A percentile compares a stretch with the other conserved stretches of the same genome.
These are phyloP conservation scores for Craterocephalus amniculus DNA, from an alignment of 2,797 vertebrate species.

Conservation along the genomic window DNA sequence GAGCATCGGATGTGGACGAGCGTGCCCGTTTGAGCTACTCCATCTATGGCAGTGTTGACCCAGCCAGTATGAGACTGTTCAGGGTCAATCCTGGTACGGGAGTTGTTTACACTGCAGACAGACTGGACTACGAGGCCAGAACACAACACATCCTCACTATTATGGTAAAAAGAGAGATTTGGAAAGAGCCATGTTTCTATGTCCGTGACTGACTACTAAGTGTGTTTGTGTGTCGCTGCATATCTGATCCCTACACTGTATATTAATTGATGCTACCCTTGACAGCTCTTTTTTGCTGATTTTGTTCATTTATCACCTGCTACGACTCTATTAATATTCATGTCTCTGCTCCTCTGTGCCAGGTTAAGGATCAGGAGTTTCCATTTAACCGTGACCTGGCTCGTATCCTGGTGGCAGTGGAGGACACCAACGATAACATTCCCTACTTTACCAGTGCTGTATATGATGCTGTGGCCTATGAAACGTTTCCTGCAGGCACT, in stretches of 20 bases:
- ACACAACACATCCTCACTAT: slow-evolving; percentile 93
- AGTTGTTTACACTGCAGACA: slow-evolving; percentile 87
- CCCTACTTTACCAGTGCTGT: slow-evolving; percentile 92
- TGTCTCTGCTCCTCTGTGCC: slow-evolving; percentile 40
- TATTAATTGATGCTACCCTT: slow-evolving; percentile 30
- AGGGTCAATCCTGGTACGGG: slow-evolving; percentile 92
- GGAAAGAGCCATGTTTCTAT: slow-evolving; percentile 4
- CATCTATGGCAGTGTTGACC: slow-evolving; percentile 92
- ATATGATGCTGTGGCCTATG: slow-evolving; percentile 89
- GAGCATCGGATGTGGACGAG: slow-evolving; percentile 90
- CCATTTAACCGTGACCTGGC: slow-evolving; percentile 95
- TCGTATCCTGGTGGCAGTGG: slow-evolving; percentile 88
- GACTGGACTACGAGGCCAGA: slow-evolving; percentile 90
- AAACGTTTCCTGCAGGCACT: slow-evolving; percentile 87
- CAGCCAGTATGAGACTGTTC: slow-evolving; percentile 92
- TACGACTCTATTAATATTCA: slow-evolving; percentile 37
- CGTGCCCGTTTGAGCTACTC: slow-evolving; percentile 93
- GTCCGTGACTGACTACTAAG: slow-evolving; percentile 1
- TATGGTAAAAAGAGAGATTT: slow-evolving; percentile 84
- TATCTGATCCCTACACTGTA: not conserved
- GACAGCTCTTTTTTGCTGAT: slow-evolving; percentile 43
- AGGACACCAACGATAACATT: slow-evolving; percentile 94
- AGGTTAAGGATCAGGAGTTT: slow-evolving; percentile 98
- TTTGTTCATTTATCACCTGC: slow-evolving; percentile 42
- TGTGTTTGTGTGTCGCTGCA: slow-evolving; percentile 10